Evolutionary conservation across 2,888 invertebrate genomes (phyloP).

Genomic region (Nomada fucata): DNA sequence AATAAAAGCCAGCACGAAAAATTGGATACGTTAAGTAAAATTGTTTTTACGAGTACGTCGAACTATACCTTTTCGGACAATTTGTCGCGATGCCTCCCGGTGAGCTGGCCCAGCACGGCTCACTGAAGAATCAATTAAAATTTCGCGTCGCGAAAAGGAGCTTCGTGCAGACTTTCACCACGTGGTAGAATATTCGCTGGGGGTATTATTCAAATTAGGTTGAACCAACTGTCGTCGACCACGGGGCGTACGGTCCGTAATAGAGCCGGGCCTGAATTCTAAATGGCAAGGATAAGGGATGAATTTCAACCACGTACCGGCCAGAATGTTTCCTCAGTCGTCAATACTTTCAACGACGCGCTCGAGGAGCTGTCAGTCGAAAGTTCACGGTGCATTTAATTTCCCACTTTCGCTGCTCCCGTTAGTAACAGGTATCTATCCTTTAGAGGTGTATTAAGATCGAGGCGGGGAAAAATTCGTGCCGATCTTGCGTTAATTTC

Average conservation of each 20-base stretch:
- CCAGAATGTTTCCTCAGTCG: constrained; percentile 13
- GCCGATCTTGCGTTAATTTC: not conserved
- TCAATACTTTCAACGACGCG: constrained; percentile 23
- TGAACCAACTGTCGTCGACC: constrained; percentile 47
- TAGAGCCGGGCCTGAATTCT: constrained; percentile 42
- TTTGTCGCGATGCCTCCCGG: too few species aligned
- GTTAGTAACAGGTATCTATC: not conserved
- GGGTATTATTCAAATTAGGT: constrained; percentile 70
- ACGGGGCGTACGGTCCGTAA: constrained; percentile 57
- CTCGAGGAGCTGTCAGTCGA: not conserved
- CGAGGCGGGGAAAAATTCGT: constrained; percentile 36
- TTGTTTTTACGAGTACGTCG: too few species aligned
- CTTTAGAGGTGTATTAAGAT: constrained; percentile 43
- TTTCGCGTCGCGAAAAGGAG: not conserved
- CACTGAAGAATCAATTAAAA: constrained; percentile 45
- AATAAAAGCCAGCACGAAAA: too few species aligned
- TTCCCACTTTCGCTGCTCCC: too few species aligned
- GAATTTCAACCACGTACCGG: constrained; percentile 32
- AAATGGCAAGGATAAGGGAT: constrained; percentile 43
- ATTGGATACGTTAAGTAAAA: too few species aligned
- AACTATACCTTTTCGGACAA: too few species aligned
- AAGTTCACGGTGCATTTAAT: constrained; percentile 2
- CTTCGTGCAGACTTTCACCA: not conserved
- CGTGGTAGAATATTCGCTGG: constrained; percentile 55
- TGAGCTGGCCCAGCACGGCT: constrained; percentile 9